These are phyloP conservation scores for Dysmachus trigonus DNA, from an alignment of 2,888 invertebrate species.

Conservation along the genomic window DNA sequence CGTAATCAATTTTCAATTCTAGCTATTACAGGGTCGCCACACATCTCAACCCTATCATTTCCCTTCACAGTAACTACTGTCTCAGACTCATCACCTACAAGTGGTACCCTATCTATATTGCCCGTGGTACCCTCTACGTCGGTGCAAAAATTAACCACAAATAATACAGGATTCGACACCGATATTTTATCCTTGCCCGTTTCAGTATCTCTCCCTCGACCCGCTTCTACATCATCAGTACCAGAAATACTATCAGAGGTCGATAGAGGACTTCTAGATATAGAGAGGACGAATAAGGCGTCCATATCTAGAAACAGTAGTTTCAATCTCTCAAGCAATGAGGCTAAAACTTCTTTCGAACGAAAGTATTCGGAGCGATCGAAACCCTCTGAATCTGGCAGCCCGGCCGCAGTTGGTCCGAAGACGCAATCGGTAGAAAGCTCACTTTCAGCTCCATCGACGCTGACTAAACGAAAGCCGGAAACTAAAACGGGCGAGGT, in stretches of 20 bases:
- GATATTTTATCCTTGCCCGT: constrained; percentile 59
- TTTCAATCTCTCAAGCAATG: constrained; percentile 56
- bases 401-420: not conserved
- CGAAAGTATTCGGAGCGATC: constrained; percentile 55
- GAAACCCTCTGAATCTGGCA: constrained; percentile 35
- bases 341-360: constrained; percentile 56
- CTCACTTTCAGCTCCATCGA: constrained; percentile 59
- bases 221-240: constrained; percentile 55
- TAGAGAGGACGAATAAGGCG: not conserved
- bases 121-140: constrained; percentile 53
- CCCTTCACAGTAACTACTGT: constrained; percentile 60
- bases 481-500: constrained; percentile 63
- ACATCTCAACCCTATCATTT: constrained; percentile 60
- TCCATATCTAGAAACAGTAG: constrained; percentile 60
- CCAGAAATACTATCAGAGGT: constrained; percentile 53
- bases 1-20: not conserved
- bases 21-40: constrained; percentile 7
- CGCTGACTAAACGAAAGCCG: constrained; percentile 60
- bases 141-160: constrained; percentile 57
- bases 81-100: constrained; percentile 55
- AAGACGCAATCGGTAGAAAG: constrained; percentile 49
- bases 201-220: constrained; percentile 58
- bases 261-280: not conserved
- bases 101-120: constrained; percentile 59
- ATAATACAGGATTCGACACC: constrained; percentile 55